phyloP scores from a whole-genome alignment of 1,140 invertebrate species.

The Drosophila melanogaster region DNA sequence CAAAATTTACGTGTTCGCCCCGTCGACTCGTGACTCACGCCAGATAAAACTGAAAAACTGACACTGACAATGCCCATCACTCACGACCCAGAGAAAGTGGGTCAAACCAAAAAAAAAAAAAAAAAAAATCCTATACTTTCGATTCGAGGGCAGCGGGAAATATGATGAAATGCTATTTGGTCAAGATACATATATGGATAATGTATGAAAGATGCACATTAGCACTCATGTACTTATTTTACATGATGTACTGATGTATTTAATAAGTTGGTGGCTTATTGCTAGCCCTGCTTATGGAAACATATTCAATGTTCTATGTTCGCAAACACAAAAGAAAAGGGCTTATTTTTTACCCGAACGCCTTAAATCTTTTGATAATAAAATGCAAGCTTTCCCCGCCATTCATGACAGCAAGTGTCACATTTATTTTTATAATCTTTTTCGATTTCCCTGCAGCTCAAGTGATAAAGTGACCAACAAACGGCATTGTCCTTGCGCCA shows the following conservation, averaged over 20 bases:
- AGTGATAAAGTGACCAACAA: conserved; percentile 12
- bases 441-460: neutral
- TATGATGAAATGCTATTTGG: neutral
- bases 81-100: conserved; percentile 14
- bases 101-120: conserved; percentile 3
- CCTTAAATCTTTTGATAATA: too few relatives aligned
- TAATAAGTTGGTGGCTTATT: too few relatives aligned
- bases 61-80: conserved; percentile 33
- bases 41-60: conserved; percentile 5
- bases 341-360: too few relatives aligned
- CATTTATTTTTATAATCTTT: neutral
- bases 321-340: too few relatives aligned
- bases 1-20: conserved; percentile 7
- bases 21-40: conserved; percentile 28
- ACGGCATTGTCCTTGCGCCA: neutral
- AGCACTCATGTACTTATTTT: too few relatives aligned
- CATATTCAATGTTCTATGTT: too few relatives aligned
- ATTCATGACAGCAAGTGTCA: neutral
- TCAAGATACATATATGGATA: too few relatives aligned
- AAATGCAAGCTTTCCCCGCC: too few relatives aligned
- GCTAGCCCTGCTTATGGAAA: too few relatives aligned
- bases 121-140: neutral
- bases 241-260: too few relatives aligned
- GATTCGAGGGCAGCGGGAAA: neutral
- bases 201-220: too few relatives aligned